phyloP scores from a whole-genome alignment of 2,113 vertebrate genomes.

The Ctenodactylus gundi region DNA sequence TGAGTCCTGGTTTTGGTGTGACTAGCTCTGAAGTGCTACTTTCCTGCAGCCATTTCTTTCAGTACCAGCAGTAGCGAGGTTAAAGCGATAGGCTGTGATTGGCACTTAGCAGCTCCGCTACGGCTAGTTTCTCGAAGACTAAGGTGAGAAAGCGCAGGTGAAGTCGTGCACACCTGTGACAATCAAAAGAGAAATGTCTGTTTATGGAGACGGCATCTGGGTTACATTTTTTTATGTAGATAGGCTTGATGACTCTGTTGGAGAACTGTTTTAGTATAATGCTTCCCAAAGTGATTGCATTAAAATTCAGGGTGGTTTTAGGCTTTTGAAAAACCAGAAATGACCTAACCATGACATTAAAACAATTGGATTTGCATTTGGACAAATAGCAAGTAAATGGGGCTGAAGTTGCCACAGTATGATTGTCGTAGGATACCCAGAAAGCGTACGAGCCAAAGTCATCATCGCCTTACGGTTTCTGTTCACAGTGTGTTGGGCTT shows the following conservation, averaged over 20 bases:
- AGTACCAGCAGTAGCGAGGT: background rate
- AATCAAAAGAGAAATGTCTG: background rate
- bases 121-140: background rate
- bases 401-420: background rate
- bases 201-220: background rate
- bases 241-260: background rate
- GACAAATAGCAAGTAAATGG: background rate
- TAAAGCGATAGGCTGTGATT: background rate
- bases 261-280: background rate
- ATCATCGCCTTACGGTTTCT: background rate
- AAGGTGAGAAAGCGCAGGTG: background rate
- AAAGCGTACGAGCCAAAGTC: background rate
- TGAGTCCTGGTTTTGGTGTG: background rate
- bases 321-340: slow-evolving; percentile 38
- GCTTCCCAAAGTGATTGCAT: background rate
- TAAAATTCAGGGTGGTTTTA: background rate
- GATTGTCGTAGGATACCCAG: background rate
- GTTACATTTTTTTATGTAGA: background rate
- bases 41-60: background rate
- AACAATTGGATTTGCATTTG: slow-evolving; percentile 45
- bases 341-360: slow-evolving; percentile 24
- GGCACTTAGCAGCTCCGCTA: background rate
- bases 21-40: background rate
- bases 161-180: background rate
- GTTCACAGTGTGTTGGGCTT: slow-evolving; percentile 41